Percentiles rank a stretch among this genome's conserved stretches.
These are phyloP conservation scores for Eurytoma californica DNA, from an alignment of 2,888 invertebrate genomes.

Conservation along the genomic window DNA sequence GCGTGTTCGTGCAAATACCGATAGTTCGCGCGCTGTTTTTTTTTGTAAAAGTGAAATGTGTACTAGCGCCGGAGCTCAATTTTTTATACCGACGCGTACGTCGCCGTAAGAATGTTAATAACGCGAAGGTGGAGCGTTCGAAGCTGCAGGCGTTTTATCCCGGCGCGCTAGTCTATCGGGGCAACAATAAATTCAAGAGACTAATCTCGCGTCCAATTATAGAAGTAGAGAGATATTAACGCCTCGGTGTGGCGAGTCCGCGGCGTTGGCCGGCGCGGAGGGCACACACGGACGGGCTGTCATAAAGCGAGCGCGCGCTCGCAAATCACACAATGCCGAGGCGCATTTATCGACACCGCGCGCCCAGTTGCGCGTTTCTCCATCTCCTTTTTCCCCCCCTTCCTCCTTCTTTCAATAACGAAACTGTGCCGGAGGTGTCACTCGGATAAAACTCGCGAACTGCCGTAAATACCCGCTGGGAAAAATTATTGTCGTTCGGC, in stretches of 20 bases:
- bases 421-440: slow-evolving; percentile 19
- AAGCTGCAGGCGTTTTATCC: too few relatives aligned
- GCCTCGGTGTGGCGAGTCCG: background rate
- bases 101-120: too few relatives aligned
- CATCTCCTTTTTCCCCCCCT: background rate
- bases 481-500: slow-evolving; percentile 16
- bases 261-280: background rate
- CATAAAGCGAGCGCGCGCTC: slow-evolving; percentile 18
- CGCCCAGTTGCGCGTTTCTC: background rate
- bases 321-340: slow-evolving; percentile 42
- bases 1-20: too few relatives aligned
- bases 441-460: slow-evolving; percentile 25
- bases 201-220: too few relatives aligned
- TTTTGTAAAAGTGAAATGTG: background rate
- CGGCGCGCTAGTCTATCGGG: too few relatives aligned
- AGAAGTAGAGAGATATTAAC: too few relatives aligned
- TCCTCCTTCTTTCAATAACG: background rate
- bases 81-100: too few relatives aligned
- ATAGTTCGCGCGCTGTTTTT: background rate
- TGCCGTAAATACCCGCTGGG: background rate
- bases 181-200: too few relatives aligned
- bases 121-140: too few relatives aligned
- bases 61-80: too few relatives aligned
- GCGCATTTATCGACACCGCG: slow-evolving; percentile 22
- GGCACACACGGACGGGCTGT: background rate